Evolutionary conservation across 2,113 vertebrate genomes (phyloP).

Genomic region (Psophia crepitans): DNA sequence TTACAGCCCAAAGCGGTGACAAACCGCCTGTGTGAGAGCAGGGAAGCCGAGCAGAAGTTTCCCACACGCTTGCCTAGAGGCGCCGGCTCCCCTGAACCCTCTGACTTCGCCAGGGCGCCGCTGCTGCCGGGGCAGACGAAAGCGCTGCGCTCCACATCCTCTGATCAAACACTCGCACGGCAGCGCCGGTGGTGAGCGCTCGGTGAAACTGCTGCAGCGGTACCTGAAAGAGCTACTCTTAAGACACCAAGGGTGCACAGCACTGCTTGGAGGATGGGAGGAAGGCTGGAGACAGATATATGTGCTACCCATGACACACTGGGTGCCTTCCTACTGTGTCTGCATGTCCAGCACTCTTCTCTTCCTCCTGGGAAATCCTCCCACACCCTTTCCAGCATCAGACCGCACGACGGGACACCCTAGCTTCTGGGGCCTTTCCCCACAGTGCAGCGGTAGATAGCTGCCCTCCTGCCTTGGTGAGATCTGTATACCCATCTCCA

Average conservation of each 20-base stretch:
- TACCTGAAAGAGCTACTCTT: not conserved
- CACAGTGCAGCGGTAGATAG: not conserved
- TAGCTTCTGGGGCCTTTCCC: not conserved
- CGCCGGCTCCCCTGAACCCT: fast-evolving
- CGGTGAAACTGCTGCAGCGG: fast-evolving
- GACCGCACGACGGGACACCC: fast-evolving
- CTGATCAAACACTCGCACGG: fast-evolving
- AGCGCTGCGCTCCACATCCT: fast-evolving
- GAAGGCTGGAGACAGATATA: not conserved
- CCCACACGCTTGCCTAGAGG: fast-evolving
- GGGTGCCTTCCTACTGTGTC: not conserved
- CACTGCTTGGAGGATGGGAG: fast-evolving
- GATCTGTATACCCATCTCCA: not conserved
- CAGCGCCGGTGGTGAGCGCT: fast-evolving
- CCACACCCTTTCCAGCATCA: not conserved
- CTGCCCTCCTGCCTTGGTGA: not conserved
- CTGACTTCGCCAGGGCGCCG: fast-evolving
- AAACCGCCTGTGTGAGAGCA: not conserved
- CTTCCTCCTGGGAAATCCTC: not conserved
- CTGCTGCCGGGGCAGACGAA: not conserved
- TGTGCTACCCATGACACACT: fast-evolving
- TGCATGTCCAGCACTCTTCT: not conserved
- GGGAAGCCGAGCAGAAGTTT: not conserved
- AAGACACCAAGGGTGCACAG: not conserved
- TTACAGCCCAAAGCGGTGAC: not conserved